Evolutionary conservation across 1,140 invertebrate genomes (phyloP).

Genomic region (Maconellicoccus hirsutus): DNA sequence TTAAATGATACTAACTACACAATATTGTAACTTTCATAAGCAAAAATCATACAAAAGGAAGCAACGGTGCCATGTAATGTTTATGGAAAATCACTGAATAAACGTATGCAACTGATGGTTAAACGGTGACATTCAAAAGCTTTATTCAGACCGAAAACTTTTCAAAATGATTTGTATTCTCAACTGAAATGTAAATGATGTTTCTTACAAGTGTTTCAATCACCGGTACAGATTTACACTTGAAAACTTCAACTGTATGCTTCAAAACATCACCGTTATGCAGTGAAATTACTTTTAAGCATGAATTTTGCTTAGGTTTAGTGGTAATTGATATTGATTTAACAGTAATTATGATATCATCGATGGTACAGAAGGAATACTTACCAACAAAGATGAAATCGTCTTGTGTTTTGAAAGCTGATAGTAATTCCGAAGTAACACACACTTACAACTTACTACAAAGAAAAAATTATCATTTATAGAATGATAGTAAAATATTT

Average conservation of each 20-base stretch:
- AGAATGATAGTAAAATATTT: neutral
- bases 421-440: neutral
- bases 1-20: neutral
- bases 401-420: neutral
- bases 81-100: neutral
- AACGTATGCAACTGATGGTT: neutral
- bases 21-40: neutral
- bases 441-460: neutral
- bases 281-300: neutral
- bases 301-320: neutral
- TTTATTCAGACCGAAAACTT: neutral
- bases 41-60: conserved; percentile 1
- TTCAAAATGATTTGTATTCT: neutral
- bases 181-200: neutral
- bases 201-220: neutral
- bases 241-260: neutral
- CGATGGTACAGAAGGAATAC: neutral
- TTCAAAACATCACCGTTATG: neutral
- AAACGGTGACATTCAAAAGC: neutral
- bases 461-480: neutral
- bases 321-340: neutral
- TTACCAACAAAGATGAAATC: neutral
- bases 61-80: neutral
- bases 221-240: neutral
- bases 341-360: neutral